Percentiles rank a stretch among this genome's conserved stretches.
Conservation (phyloP, 1,140 invertebrate genomes). For the Aphelinus atriplicis region DNA sequence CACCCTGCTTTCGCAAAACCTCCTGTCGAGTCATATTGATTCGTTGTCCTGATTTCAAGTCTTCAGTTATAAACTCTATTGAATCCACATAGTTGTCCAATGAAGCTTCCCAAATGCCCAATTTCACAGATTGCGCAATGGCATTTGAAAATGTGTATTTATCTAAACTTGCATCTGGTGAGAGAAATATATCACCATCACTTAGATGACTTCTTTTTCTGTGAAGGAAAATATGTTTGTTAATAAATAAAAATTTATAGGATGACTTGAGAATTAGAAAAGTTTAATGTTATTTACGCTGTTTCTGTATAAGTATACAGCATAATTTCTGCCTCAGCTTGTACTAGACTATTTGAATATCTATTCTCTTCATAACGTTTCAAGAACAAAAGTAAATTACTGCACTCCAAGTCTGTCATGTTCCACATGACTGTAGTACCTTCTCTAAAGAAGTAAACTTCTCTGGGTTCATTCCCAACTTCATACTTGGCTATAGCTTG, state of each 20-base stretch:
- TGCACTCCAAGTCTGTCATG: slow-evolving; percentile 82
- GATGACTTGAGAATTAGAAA: slow-evolving; percentile 14
- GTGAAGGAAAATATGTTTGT: slow-evolving; percentile 33
- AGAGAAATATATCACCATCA: slow-evolving; percentile 67
- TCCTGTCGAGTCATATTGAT: slow-evolving; percentile 76
- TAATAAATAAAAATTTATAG: no score
- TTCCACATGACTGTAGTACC: slow-evolving; percentile 95
- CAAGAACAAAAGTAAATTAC: slow-evolving; percentile 80
- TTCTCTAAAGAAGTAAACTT: slow-evolving; percentile 89
- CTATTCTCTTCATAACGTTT: slow-evolving; percentile 73
- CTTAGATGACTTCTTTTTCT: slow-evolving; percentile 63
- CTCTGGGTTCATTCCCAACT: slow-evolving; percentile 74
- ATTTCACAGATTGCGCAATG: slow-evolving; percentile 89
- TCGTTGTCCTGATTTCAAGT: slow-evolving; percentile 77
- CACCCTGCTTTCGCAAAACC: slow-evolving; percentile 89
- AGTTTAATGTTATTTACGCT: slow-evolving; percentile 8
- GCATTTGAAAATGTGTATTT: slow-evolving; percentile 90
- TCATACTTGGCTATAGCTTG: slow-evolving; percentile 81
- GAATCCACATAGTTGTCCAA: slow-evolving; percentile 85
- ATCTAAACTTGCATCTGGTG: slow-evolving; percentile 68
- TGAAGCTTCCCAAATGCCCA: slow-evolving; percentile 90
- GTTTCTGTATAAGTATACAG: slow-evolving; percentile 73
- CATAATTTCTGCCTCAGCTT: slow-evolving; percentile 86
- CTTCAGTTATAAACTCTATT: slow-evolving; percentile 83
- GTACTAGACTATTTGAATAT: slow-evolving; percentile 75